Evolutionary conservation across 2,113 vertebrate genomes (phyloP).

Genomic region (Speoplatyrhinus poulsoni): DNA sequence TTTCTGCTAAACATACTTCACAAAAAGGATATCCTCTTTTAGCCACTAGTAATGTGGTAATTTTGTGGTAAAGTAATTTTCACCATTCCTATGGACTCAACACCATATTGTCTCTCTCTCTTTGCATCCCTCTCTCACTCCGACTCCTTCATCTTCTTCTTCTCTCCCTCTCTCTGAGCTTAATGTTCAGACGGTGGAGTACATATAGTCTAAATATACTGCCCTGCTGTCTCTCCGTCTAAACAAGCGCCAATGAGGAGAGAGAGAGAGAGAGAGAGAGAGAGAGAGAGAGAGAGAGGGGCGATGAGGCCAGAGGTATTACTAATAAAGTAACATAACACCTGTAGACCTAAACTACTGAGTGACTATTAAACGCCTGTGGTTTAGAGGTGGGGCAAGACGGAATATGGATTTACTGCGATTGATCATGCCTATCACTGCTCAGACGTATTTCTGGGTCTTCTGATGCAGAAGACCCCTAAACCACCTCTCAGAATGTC

Average conservation of each 20-base stretch:
- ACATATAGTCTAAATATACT: constrained; percentile 73
- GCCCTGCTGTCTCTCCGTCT: constrained; percentile 69
- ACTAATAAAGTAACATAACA: constrained; percentile 55
- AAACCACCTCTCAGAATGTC: too few species aligned
- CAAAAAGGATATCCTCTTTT: background rate
- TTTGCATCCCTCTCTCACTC: constrained; percentile 25
- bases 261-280: constrained; percentile 55
- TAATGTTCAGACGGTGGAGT: constrained; percentile 75
- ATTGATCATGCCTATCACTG: constrained; percentile 24
- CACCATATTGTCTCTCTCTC: background rate
- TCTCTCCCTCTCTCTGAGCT: constrained; percentile 61
- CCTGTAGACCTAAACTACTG: constrained; percentile 41
- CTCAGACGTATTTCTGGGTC: constrained; percentile 19
- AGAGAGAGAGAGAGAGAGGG: background rate
- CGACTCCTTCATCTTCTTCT: constrained; percentile 44
- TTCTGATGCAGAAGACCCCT: too few species aligned
- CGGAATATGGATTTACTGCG: background rate
- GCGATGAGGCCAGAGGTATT: constrained; percentile 41
- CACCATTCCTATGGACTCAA: constrained; percentile 1
- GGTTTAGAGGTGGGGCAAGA: background rate
- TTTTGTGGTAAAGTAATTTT: too few species aligned
- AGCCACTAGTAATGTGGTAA: background rate
- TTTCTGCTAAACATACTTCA: background rate
- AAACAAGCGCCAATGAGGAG: constrained; percentile 68
- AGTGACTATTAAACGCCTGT: constrained; percentile 7